Evolutionary conservation across 37 sponge, comb jelly and placozoan genomes (phyloP).

Genomic region (Bolinopsis microptera): DNA sequence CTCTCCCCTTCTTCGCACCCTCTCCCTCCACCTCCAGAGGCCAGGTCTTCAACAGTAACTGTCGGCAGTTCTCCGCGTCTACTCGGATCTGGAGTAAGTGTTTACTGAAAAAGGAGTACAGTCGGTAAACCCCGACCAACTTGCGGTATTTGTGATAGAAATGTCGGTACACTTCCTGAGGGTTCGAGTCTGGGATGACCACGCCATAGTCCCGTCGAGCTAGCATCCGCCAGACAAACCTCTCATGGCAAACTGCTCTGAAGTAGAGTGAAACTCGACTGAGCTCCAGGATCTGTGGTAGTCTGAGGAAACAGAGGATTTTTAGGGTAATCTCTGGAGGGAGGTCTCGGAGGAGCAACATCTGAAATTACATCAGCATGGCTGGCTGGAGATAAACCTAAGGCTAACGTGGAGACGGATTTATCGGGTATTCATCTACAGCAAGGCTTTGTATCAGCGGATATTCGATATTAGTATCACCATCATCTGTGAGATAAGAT

Average conservation of each 20-base stretch:
- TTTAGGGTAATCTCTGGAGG: background rate
- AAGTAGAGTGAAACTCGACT: background rate
- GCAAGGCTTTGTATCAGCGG: no score
- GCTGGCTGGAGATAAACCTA: no score
- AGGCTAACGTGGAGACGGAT: no score
- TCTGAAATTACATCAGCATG: no score
- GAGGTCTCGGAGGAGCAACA: background rate
- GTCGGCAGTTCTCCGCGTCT: background rate
- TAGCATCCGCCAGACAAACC: background rate
- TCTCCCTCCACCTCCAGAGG: background rate
- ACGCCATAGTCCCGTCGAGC: background rate
- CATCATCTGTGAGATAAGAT: no score
- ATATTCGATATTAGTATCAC: no score
- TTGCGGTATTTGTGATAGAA: background rate
- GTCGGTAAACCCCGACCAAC: background rate
- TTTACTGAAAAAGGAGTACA: background rate
- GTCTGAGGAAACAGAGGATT: background rate
- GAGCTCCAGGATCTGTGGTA: background rate
- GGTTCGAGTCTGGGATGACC: background rate
- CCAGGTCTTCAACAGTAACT: background rate
- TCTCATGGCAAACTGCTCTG: background rate
- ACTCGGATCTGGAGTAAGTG: background rate
- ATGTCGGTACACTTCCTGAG: background rate
- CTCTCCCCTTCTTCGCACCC: background rate
- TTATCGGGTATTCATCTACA: no score